Evolutionary conservation across 2,113 vertebrate species (phyloP), one percentile per base, ranked within the genome.

Genomic region (Neolamprologus tretocephalus): DNA sequence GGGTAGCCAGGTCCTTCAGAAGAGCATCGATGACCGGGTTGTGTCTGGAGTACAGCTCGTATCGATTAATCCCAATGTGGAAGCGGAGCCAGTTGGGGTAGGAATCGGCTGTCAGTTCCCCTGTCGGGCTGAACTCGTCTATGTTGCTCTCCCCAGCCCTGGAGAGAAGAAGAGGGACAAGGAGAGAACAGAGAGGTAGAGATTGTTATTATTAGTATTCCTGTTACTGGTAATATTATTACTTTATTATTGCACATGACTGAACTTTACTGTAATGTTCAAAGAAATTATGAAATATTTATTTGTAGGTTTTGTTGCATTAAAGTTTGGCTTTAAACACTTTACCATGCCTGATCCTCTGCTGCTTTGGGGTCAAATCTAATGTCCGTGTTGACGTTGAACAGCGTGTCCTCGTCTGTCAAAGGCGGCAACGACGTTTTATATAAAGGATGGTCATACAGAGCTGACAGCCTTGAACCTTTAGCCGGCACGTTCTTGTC

Each of bases 1-100:
- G 99, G 28, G 95, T 94, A 88, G 97, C 93, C 55, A 99, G 97
- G 94, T 99, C 99, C 71, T 96, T 97, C 12, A 99, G 97, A 85
- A 99, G 96, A 10, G 97, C 97, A 4, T 98, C 98, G 42, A 99
- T 97, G 54, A 98, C 97, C 0, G 97, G 98, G 91, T 97, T 98
- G 89, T 98, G 96, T 80, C 98, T 96, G 87, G 98, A 98, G 94
- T 99, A 99, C 63, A 99, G 89, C 95, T 99, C 99, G 2, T 99
- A 98, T 19, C 98, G 97, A 95, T 99, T 99, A 93, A 99, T 99
- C 91, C 98, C 98, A 66, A 99, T 97, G 96, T 99, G 99, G 95
- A 99, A 99, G 90, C 98, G 98, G 87, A 99, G 97, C 99, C 99
- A 99, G 96, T 99, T 99, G 87, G 99, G 99, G 84, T 99, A 99